A percentile compares a stretch with the other conserved stretches of the same genome.
phyloP scores from a whole-genome alignment of 2,888 invertebrate species.

The Amphiduros pacificus region DNA sequence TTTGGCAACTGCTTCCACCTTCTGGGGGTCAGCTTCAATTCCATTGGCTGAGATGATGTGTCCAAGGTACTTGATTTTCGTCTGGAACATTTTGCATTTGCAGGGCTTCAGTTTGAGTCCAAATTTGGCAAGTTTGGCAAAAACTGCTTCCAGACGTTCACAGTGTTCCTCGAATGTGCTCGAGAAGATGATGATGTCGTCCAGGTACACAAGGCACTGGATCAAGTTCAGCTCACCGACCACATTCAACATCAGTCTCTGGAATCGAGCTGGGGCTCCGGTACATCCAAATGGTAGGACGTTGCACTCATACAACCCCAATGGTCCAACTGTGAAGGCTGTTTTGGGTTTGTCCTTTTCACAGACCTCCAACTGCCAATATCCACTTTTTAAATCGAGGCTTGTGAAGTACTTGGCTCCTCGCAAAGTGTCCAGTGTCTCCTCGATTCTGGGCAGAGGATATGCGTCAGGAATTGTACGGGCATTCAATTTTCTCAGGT shows the following conservation, averaged over 20 bases:
- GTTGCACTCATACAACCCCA: neutral
- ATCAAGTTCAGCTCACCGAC: neutral
- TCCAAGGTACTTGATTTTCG: constrained; percentile 1
- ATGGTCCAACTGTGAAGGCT: neutral
- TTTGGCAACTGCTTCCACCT: neutral
- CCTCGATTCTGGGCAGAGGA: neutral
- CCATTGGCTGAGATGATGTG: constrained; percentile 11
- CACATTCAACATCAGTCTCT: constrained; percentile 1
- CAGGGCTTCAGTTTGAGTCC: constrained; percentile 22
- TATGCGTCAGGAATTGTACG: neutral
- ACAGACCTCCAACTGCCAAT: neutral
- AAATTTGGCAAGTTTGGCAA: constrained; percentile 14
- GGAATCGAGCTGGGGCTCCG: neutral
- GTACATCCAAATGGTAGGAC: neutral
- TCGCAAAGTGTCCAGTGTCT: neutral
- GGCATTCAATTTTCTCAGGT: neutral
- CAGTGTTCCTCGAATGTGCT: constrained; percentile 22
- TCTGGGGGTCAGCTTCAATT: neutral
- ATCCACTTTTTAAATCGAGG: neutral
- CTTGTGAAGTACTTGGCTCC: neutral
- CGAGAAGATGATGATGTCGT: constrained; percentile 32
- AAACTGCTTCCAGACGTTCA: constrained; percentile 20
- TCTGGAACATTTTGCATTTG: constrained; percentile 18
- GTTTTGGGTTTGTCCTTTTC: neutral
- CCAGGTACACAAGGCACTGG: constrained; percentile 19